phyloP scores from a whole-genome alignment of 2,797 vertebrate species.

The Erethizon dorsatum region DNA sequence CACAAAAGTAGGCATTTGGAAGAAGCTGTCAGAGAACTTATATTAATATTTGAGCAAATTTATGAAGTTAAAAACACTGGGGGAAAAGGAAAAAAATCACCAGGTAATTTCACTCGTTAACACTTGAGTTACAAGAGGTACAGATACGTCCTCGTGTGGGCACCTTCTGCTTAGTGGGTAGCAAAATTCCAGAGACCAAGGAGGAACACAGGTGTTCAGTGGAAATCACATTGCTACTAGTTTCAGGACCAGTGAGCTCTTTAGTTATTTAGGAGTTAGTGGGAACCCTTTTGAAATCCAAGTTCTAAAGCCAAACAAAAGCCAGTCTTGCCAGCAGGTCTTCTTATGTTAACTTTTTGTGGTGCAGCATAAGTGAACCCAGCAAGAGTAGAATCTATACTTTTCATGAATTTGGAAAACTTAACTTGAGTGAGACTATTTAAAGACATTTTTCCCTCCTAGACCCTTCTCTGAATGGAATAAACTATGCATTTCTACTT shows the following conservation, averaged over 20 bases:
- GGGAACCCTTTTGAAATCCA: not conserved
- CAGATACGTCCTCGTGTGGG: not conserved
- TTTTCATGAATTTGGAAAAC: not conserved
- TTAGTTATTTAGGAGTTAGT: not conserved
- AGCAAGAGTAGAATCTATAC: not conserved
- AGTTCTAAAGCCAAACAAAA: not conserved
- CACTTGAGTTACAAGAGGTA: not conserved
- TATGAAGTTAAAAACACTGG: slow-evolving; percentile 86
- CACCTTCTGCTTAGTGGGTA: not conserved
- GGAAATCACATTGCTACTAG: not conserved
- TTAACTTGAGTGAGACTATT: not conserved
- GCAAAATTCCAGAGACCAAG: not conserved
- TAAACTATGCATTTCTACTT: not conserved
- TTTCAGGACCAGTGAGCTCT: not conserved
- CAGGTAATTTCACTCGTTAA: slow-evolving; percentile 86
- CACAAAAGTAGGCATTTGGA: slow-evolving; percentile 90
- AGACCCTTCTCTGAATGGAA: not conserved
- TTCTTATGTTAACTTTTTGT: not conserved
- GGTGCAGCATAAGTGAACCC: not conserved
- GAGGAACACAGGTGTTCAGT: not conserved
- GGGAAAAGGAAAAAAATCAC: slow-evolving; percentile 69
- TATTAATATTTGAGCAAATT: slow-evolving; percentile 88
- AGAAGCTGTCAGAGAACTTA: slow-evolving; percentile 90
- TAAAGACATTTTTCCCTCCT: not conserved
- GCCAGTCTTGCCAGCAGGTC: not conserved